Evolutionary conservation across 1,140 invertebrate genomes (phyloP).

Genomic region (Coptotermes formosanus): DNA sequence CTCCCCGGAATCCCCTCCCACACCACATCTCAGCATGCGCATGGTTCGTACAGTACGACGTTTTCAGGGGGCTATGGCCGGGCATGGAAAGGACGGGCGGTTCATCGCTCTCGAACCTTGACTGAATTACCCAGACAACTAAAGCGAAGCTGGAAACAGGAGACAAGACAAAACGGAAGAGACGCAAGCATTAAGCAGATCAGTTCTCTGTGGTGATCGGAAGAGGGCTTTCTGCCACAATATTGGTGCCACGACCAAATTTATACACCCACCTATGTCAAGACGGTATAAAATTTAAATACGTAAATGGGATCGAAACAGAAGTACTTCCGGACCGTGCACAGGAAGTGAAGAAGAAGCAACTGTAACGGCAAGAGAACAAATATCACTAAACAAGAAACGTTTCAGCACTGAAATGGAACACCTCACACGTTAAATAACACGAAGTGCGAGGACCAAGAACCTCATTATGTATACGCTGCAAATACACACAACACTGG

Average conservation of each 20-base stretch:
- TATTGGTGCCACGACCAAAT: neutral
- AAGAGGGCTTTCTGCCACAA: neutral
- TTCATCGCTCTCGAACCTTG: constrained; percentile 67
- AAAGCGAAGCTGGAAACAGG: constrained; percentile 55
- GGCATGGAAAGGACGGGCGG: constrained; percentile 46
- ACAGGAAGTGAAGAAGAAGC: neutral
- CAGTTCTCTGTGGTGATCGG: neutral
- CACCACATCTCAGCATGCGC: constrained; percentile 35
- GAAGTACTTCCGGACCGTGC: neutral
- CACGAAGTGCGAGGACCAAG: too few relatives aligned
- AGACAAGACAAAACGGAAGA: neutral
- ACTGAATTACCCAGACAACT: constrained; percentile 65
- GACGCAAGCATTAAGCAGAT: neutral
- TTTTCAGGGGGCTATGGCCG: constrained; percentile 32
- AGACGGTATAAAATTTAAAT: neutral
- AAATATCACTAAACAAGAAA: neutral
- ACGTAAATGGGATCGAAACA: neutral
- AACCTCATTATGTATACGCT: too few relatives aligned
- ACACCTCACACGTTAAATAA: neutral
- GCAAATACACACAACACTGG: too few relatives aligned
- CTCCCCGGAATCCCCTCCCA: constrained; percentile 39
- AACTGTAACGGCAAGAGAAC: neutral
- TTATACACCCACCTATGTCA: too few relatives aligned
- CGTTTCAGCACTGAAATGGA: neutral
- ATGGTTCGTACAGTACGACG: constrained; percentile 29